Conservation (phyloP, 2,113 vertebrate species). For the Typhlomys cinereus region DNA sequence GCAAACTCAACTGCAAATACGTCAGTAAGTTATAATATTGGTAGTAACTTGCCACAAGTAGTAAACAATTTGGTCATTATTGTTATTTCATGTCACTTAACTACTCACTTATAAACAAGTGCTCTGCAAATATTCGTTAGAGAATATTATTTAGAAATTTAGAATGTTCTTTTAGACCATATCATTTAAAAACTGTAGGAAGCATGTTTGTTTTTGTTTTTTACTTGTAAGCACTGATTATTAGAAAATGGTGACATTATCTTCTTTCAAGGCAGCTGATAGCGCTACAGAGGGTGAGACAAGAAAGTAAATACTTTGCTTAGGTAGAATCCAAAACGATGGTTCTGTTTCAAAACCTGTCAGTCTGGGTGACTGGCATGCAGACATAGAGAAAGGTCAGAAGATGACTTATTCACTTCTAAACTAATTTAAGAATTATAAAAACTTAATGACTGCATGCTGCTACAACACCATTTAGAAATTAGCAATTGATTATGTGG, state of each 20-base stretch:
- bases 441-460: constrained; percentile 53
- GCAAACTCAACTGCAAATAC: background rate
- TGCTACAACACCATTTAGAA: constrained; percentile 63
- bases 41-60: background rate
- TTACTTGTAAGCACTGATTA: background rate
- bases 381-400: constrained; percentile 39
- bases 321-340: constrained; percentile 12
- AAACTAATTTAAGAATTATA: constrained; percentile 62
- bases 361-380: constrained; percentile 11
- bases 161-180: too few relatives aligned
- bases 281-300: background rate
- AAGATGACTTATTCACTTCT: constrained; percentile 59
- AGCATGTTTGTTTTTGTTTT: background rate
- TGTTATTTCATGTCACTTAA: background rate
- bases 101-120: constrained; percentile 7
- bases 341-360: constrained; percentile 47
- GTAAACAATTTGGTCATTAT: background rate
- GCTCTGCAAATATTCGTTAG: background rate
- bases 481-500: constrained; percentile 64
- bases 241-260: constrained; percentile 13
- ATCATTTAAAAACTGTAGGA: too few relatives aligned
- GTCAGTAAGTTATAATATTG: background rate
- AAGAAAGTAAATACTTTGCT: constrained; percentile 18
- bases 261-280: background rate
- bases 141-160: background rate